Base-by-base conservation (phyloP, 35 echinoderm and acorn worm genomes). In the Hemicentrotus pulcherrimus region DNA sequence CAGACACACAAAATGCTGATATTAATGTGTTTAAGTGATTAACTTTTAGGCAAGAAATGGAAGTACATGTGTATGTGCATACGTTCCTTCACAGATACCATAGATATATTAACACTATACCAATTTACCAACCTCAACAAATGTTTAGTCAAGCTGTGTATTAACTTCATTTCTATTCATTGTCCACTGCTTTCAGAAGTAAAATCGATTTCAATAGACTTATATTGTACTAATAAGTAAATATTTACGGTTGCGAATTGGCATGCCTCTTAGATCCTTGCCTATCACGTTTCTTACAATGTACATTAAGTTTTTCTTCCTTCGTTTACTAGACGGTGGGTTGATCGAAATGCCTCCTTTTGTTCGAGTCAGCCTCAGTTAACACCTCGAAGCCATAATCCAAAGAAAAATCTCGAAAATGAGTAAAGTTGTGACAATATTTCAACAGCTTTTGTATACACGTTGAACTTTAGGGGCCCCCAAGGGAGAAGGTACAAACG, bases 171-270 rank as follows among this genome's bases (percentile, higher is more conserved):
- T n/a, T 8, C 22, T 8, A 18, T 78, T 78, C 22, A 78, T 78
- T 78, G 5, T n/a, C 18, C 28, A 78, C 6, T 28, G 65, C 65
- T 78, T 78, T 78, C 19, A 78, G 65, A n/a, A 78, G 18, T 78
- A 78, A 78, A 78, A n/a, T 78, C 65, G 65, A 78, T 78, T 78
- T 78, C 65, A 78, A 78, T 78, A 24, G 65, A 78, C 65, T 78
- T n/a, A 7, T 78, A 28, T 78, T 28, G 3, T 78, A 78, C 65
- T 30, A 78, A 78, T 78, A 78, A 78, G 65, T 78, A 78, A 78
- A 78, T 78, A 78, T 78, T 78, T 78, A 78, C 65, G 22, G 19
- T 78, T 28, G 65, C 22, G 65, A 78, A 78, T n/a, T 78, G 5
- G 22, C 18, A 78, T 78, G 24, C 65, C 22, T 78, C 5, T n/a